phyloP scores from a whole-genome alignment of 2,888 invertebrate species.

The Mythimna impura region DNA sequence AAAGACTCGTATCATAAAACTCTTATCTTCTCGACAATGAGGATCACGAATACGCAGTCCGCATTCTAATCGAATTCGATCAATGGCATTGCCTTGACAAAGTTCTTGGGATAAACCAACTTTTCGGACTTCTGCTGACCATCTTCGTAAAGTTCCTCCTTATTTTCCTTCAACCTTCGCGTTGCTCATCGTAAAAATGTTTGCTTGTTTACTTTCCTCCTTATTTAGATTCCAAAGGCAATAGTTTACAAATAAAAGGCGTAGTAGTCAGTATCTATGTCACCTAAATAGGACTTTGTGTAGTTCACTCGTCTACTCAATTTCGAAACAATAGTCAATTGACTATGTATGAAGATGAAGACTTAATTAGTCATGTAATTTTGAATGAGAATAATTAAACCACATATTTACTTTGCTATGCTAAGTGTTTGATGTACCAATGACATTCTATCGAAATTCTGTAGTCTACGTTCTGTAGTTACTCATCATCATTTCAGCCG shows the following conservation, averaged over 20 bases:
- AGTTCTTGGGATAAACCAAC: neutral
- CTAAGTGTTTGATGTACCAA: neutral
- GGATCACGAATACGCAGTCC: neutral
- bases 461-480: too few relatives aligned
- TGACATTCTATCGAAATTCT: constrained; percentile 10
- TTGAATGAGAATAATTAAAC: constrained; percentile 30
- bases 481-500: too few relatives aligned
- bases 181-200: neutral
- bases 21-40: neutral
- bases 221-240: constrained; percentile 23
- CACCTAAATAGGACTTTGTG: constrained; percentile 42
- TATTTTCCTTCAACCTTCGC: constrained; percentile 31
- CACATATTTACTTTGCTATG: neutral
- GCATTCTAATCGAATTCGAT: neutral
- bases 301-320: constrained; percentile 23
- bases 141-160: constrained; percentile 10
- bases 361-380: constrained; percentile 35
- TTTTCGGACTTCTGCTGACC: constrained; percentile 16
- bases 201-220: constrained; percentile 37
- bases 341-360: constrained; percentile 46
- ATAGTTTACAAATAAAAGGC: constrained; percentile 15
- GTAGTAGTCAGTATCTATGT: constrained; percentile 39
- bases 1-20: too few relatives aligned
- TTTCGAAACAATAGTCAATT: constrained; percentile 51
- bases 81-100: constrained; percentile 15